Conservation (phyloP, 2,888 invertebrate species). For the Aelia acuminata region DNA sequence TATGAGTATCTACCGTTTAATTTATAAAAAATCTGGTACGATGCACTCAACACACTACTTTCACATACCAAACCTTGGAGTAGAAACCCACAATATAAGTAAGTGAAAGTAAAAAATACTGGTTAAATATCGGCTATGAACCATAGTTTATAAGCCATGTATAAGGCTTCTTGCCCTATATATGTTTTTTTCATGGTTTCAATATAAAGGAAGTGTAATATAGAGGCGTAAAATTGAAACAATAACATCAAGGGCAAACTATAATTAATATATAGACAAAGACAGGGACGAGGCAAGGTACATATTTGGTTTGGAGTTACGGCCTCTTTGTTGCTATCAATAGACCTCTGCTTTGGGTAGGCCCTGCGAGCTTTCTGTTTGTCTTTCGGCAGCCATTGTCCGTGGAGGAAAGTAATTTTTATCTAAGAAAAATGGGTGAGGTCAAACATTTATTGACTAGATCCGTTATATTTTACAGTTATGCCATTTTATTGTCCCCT, state of each 20-base stretch:
- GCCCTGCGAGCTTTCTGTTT: neutral
- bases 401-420: too few relatives aligned
- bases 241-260: neutral
- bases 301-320: neutral
- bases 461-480: neutral
- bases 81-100: too few relatives aligned
- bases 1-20: too few relatives aligned
- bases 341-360: neutral
- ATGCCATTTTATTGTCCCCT: neutral
- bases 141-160: too few relatives aligned
- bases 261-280: constrained; percentile 15
- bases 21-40: too few relatives aligned
- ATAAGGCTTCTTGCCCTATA: neutral
- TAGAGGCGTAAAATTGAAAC: neutral
- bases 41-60: too few relatives aligned
- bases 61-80: too few relatives aligned
- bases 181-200: neutral
- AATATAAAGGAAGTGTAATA: neutral
- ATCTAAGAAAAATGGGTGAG: too few relatives aligned
- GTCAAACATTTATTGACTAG: neutral
- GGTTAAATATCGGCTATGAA: too few relatives aligned
- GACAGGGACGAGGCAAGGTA: neutral
- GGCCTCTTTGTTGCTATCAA: neutral
- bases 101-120: too few relatives aligned
- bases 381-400: neutral